phyloP scores from a whole-genome alignment of 1,140 invertebrate species.

The Pseudomyrmex gracilis region DNA sequence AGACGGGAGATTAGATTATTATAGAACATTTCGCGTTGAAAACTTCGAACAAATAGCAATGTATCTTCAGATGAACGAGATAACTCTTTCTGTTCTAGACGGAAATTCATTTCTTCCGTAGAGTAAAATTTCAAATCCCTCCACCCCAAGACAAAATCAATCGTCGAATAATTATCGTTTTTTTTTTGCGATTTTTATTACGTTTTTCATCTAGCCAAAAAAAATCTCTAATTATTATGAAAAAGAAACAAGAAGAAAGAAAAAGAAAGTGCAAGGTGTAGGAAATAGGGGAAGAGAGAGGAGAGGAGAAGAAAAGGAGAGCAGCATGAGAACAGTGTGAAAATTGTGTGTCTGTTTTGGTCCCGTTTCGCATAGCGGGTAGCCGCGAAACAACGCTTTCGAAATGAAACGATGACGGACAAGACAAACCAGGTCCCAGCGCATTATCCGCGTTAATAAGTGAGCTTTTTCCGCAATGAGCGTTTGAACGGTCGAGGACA shows the following conservation, averaged over 20 bases:
- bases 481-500: constrained; percentile 58
- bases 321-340: constrained; percentile 62
- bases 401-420: constrained; percentile 78
- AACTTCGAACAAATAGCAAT: no score
- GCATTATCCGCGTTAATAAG: constrained; percentile 68
- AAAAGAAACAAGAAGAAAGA: neutral
- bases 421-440: constrained; percentile 80
- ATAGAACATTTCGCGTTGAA: no score
- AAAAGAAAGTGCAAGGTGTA: neutral
- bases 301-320: neutral
- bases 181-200: constrained; percentile 2
- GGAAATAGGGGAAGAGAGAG: constrained; percentile 28
- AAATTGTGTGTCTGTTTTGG: constrained; percentile 79
- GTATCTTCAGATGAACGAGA: no score
- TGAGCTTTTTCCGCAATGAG: constrained; percentile 36
- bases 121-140: constrained; percentile 16
- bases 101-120: neutral
- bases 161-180: neutral
- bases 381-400: constrained; percentile 81
- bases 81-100: neutral
- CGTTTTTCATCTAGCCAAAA: constrained; percentile 32
- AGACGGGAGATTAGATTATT: neutral
- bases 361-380: constrained; percentile 83
- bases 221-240: neutral
- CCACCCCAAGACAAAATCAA: neutral